Evolutionary conservation across 2,113 vertebrate genomes (phyloP).

Genomic region (Tringa solitaria): DNA sequence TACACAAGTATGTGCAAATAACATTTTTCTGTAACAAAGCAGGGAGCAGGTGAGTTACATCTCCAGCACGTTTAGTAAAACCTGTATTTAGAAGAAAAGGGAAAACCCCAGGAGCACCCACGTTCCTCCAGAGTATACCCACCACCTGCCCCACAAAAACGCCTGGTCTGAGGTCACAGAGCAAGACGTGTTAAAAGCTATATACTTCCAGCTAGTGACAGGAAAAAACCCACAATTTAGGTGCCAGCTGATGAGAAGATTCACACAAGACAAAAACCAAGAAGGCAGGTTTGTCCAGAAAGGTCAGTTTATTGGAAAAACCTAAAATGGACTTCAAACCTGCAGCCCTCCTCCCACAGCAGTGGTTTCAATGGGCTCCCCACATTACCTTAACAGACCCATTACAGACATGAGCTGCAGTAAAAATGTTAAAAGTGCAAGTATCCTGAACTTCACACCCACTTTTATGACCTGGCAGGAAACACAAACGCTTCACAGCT

Average conservation of each 20-base stretch:
- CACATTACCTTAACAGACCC: constrained; percentile 14
- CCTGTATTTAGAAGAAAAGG: not conserved
- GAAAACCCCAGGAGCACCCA: not conserved
- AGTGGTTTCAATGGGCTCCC: constrained; percentile 70
- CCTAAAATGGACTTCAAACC: constrained; percentile 24
- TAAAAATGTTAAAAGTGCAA: constrained; percentile 56
- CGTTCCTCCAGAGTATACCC: no score
- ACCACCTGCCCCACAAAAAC: not conserved
- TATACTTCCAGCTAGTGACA: not conserved
- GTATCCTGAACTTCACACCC: constrained; percentile 52
- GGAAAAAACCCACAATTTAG: rapidly evolving
- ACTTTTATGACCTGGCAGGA: constrained; percentile 41
- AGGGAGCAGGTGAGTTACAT: not conserved
- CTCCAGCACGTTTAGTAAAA: not conserved
- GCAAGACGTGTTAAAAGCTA: not conserved
- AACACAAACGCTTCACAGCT: constrained; percentile 66
- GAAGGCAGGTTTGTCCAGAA: constrained; percentile 29
- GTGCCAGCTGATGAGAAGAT: not conserved
- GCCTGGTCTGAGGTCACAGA: not conserved
- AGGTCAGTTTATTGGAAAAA: constrained; percentile 76
- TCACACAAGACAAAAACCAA: not conserved
- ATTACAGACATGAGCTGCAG: constrained; percentile 38
- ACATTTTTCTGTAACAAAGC: no score
- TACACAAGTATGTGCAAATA: rapidly evolving
- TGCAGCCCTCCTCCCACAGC: constrained; percentile 68